A percentile compares a stretch with the other conserved stretches of the same genome.
Evolutionary conservation across 2,113 vertebrate species (phyloP).

Genomic region (Spheniscus mendiculus): DNA sequence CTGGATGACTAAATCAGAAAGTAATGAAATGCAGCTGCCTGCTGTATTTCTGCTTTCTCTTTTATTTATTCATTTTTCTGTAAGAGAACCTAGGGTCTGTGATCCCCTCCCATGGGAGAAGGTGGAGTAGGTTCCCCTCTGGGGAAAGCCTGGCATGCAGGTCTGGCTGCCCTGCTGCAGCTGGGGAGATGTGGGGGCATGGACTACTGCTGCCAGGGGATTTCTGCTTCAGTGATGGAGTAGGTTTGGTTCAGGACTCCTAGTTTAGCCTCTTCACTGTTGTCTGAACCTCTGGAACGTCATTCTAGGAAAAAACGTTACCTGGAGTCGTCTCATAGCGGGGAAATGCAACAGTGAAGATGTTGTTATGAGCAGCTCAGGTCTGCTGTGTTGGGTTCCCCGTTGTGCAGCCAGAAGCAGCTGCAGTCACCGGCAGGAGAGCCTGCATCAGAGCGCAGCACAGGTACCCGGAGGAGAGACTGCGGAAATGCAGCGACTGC

Average conservation of each 20-base stretch:
- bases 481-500: fast-evolving
- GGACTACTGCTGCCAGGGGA: not conserved
- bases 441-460: not conserved
- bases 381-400: not conserved
- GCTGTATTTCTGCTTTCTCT: not conserved
- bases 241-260: not conserved
- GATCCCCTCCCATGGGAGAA: not conserved
- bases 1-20: slow-evolving; percentile 24
- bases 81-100: not conserved
- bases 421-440: not conserved
- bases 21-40: slow-evolving; percentile 2
- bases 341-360: not conserved
- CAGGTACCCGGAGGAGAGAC: fast-evolving
- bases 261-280: not conserved
- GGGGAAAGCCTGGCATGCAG: not conserved
- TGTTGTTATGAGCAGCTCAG: not conserved
- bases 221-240: not conserved
- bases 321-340: not conserved
- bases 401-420: not conserved
- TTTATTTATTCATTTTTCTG: not conserved
- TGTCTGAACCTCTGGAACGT: not conserved
- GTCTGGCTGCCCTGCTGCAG: not conserved
- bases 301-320: not conserved
- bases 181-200: not conserved
- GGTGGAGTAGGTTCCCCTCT: not conserved